Evolutionary conservation across 2,113 vertebrate genomes (phyloP).

Genomic region (Myanophis thanlyinensis): DNA sequence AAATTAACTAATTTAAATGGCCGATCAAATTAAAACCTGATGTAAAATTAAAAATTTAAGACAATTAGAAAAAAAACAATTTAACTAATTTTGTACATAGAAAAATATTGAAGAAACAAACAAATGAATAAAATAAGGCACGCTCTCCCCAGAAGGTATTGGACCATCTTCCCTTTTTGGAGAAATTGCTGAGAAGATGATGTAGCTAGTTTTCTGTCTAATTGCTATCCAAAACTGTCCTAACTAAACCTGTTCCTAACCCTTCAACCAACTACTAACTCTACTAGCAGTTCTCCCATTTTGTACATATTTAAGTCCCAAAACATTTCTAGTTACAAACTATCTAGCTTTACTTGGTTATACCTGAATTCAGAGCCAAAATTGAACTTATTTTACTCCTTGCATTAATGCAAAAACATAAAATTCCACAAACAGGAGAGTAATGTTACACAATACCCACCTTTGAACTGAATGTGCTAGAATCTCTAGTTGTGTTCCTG

Average conservation of each 20-base stretch:
- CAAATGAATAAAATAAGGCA: not conserved
- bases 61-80: no score
- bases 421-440: not conserved
- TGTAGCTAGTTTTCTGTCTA: not conserved
- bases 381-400: not conserved
- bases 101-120: not conserved
- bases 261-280: not conserved
- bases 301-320: not conserved
- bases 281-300: not conserved
- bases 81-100: no score
- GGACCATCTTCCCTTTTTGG: not conserved
- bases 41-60: no score
- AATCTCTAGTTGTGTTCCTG: not conserved
- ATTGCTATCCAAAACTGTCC: not conserved
- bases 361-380: not conserved
- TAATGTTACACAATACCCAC: not conserved
- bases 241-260: not conserved
- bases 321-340: not conserved
- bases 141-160: not conserved
- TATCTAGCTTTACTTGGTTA: not conserved
- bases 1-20: no score
- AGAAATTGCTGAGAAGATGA: not conserved
- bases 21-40: no score
- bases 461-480: not conserved
- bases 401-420: not conserved